These are phyloP conservation scores for Pachyuromys duprasi DNA, from an alignment of 2,797 vertebrate species.

Conservation along the genomic window DNA sequence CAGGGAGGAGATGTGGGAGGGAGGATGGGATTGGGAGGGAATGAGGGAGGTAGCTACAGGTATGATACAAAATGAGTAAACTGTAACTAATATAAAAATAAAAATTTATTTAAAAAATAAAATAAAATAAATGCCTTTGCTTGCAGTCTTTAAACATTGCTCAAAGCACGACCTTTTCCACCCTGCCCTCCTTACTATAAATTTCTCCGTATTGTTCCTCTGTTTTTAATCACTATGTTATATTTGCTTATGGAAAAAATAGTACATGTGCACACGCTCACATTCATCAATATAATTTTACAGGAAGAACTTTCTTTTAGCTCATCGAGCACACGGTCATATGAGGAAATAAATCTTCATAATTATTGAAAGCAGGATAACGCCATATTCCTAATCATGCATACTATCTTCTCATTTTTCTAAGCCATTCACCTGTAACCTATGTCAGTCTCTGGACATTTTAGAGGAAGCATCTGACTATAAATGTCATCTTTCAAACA, in stretches of 20 bases:
- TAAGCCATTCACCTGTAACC: not conserved
- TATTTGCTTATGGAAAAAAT: not conserved
- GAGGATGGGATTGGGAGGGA: no score
- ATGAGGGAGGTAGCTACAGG: no score
- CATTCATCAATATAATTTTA: not conserved
- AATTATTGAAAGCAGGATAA: not conserved
- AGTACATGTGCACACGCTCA: not conserved
- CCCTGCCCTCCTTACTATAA: not conserved
- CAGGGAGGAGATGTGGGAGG: no score
- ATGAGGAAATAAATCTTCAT: slow-evolving; percentile 2
- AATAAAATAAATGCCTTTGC: no score
- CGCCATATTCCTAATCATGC: not conserved
- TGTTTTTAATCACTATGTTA: not conserved
- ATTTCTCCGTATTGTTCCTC: not conserved
- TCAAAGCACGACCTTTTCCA: not conserved
- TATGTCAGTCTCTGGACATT: slow-evolving; percentile 3
- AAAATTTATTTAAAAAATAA: no score
- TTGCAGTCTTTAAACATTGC: not conserved
- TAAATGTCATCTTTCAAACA: slow-evolving; percentile 37
- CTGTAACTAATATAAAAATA: no score
- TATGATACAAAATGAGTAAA: no score
- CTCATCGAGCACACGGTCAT: not conserved
- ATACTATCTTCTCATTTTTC: not conserved
- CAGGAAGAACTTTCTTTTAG: not conserved
- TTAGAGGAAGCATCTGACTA: not conserved